Evolutionary conservation across 2,888 invertebrate genomes (phyloP).

Genomic region (Tenthredo notha): DNA sequence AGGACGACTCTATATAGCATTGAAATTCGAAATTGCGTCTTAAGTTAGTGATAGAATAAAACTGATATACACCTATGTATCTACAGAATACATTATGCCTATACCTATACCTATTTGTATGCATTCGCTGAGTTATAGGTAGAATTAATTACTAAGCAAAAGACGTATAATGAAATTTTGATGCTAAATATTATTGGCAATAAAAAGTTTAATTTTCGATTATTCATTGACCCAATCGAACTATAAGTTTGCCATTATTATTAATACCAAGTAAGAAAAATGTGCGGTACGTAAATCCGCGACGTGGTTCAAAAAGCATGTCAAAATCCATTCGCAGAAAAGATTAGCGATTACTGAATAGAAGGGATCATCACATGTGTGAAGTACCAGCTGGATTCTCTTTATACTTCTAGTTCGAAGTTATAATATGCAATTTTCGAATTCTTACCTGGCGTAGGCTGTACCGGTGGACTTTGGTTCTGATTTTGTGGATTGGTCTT

Average conservation of each 20-base stretch:
- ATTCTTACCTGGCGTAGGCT: constrained; percentile 81
- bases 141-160: neutral
- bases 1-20: too few relatives aligned
- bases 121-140: neutral
- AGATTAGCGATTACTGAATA: neutral
- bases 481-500: constrained; percentile 82
- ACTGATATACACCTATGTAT: neutral
- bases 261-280: neutral
- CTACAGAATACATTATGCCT: neutral
- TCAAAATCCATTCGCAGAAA: neutral
- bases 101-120: neutral
- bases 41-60: neutral
- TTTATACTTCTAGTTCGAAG: neutral
- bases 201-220: neutral
- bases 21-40: neutral
- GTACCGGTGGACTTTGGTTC: constrained; percentile 78
- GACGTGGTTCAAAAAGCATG: neutral
- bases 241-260: neutral
- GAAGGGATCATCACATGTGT: neutral
- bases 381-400: too few relatives aligned
- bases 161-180: neutral
- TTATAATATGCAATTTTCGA: neutral
- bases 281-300: neutral
- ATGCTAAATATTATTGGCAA: neutral
- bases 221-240: neutral